phyloP scores from a whole-genome alignment of 2,888 invertebrate species.

The Torymus tubicola region DNA sequence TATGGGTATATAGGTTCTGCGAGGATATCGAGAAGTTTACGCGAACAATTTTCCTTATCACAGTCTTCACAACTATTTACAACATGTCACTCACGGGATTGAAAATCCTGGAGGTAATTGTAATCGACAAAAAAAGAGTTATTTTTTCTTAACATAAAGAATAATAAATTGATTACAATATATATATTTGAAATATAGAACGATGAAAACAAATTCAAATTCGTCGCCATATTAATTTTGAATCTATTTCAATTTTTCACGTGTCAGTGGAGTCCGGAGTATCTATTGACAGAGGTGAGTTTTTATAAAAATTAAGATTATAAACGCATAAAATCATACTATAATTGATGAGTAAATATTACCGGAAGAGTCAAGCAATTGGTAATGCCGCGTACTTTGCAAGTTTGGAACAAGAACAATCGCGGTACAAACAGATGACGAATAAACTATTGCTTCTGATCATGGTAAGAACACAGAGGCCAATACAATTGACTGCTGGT shows the following conservation, averaged over 20 bases:
- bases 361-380: conserved; percentile 34
- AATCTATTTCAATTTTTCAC: conserved; percentile 30
- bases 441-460: conserved; percentile 14
- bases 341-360: background rate
- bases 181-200: background rate
- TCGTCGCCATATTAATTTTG: background rate
- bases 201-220: background rate
- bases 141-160: no score
- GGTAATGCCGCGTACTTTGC: conserved; percentile 41
- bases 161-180: no score
- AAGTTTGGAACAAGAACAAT: conserved; percentile 2
- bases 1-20: conserved; percentile 12
- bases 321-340: no score
- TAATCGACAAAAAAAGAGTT: background rate
- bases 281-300: conserved; percentile 40
- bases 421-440: background rate
- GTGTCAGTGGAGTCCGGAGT: conserved; percentile 46
- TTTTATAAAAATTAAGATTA: no score
- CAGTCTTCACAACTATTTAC: conserved; percentile 3
- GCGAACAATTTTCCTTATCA: conserved; percentile 7
- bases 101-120: background rate
- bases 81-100: conserved; percentile 11
- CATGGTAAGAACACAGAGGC: conserved; percentile 27
- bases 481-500: conserved; percentile 30
- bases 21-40: conserved; percentile 15